Percentiles rank a stretch among this genome's conserved stretches.
Evolutionary conservation across 2,113 vertebrate genomes (phyloP).

Genomic region (Myrmecobius fasciatus): DNA sequence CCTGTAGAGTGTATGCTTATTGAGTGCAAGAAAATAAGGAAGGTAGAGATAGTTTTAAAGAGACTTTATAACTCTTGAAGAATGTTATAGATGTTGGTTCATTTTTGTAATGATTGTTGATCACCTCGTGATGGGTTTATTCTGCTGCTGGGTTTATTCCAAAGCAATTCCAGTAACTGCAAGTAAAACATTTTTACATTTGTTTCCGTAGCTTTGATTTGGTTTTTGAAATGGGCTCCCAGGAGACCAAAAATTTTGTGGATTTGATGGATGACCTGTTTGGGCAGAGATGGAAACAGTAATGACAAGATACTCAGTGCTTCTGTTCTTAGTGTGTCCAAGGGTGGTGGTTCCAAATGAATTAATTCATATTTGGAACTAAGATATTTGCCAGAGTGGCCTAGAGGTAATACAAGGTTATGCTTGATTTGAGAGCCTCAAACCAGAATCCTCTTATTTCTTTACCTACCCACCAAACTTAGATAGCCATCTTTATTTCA

Average conservation of each 20-base stretch:
- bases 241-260: not conserved
- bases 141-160: not conserved
- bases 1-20: too few species aligned
- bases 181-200: not conserved
- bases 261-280: not conserved
- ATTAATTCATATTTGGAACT: not conserved
- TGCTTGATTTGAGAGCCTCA: not conserved
- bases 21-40: not conserved
- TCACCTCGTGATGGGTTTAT: not conserved
- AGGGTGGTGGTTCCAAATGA: too few species aligned
- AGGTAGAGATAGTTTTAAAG: not conserved
- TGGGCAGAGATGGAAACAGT: not conserved
- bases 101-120: not conserved
- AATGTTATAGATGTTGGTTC: not conserved
- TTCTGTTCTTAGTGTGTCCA: not conserved
- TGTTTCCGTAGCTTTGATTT: not conserved
- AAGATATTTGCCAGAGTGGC: not conserved
- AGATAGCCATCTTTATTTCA: not conserved
- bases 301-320: not conserved
- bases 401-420: not conserved
- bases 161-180: not conserved
- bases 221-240: not conserved
- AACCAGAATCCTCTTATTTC: not conserved
- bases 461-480: not conserved
- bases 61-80: not conserved